Percentiles rank a stretch among this genome's conserved stretches.
Conservation (phyloP, 2,888 invertebrate species). For the Bugulina stolonifera region DNA sequence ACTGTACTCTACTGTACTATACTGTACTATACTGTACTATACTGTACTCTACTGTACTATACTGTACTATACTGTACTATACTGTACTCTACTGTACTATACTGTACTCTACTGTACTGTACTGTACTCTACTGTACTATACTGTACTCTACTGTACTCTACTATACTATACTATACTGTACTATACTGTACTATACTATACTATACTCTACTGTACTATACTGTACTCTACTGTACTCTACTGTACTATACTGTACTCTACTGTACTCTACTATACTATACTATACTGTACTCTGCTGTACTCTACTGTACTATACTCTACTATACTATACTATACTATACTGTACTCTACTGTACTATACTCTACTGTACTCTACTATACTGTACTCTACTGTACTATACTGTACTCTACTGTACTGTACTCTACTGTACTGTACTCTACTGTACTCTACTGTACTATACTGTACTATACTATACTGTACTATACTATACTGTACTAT, state of each 20-base stretch:
- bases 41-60: slow-evolving; percentile 26
- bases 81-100: neutral
- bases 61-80: slow-evolving; percentile 13
- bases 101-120: slow-evolving; percentile 26
- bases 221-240: slow-evolving; percentile 25
- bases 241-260: slow-evolving; percentile 29
- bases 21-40: slow-evolving; percentile 9
- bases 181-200: no score
- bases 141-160: slow-evolving; percentile 26
- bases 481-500: slow-evolving; percentile 29
- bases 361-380: slow-evolving; percentile 26
- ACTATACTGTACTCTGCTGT: slow-evolving; percentile 30
- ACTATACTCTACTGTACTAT: slow-evolving; percentile 27
- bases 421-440: slow-evolving; percentile 30
- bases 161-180: slow-evolving; percentile 23
- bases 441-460: no score
- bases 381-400: no score
- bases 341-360: no score
- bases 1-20: no score
- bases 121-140: slow-evolving; percentile 12
- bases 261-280: slow-evolving; percentile 30
- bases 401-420: slow-evolving; percentile 30
- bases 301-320: slow-evolving; percentile 30
- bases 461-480: slow-evolving; percentile 29
- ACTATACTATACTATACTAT: slow-evolving; percentile 30